Base-by-base conservation (phyloP, 1,140 invertebrate species). In the Cydia fagiglandana region DNA sequence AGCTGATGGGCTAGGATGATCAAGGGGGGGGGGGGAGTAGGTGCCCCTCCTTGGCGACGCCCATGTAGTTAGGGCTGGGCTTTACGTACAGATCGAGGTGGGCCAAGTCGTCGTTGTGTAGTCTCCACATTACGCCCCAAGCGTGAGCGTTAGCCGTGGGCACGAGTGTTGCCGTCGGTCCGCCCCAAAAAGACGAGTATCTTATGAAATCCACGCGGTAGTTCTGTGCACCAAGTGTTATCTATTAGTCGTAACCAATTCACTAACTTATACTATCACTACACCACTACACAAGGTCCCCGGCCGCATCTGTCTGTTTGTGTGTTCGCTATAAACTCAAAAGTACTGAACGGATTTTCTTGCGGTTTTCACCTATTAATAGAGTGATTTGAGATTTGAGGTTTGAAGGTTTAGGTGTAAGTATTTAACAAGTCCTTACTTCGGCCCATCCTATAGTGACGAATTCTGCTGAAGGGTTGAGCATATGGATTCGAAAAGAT, bases 61-160 rank as follows among this genome's bases (percentile, higher is more conserved):
- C 2, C 24, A 24, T 24, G 24, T 41, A 12, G 41, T 6, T 38
- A 34, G 0, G n/a, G 0, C n/a, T 47, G 45, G n/a, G 53, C 53
- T 28, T 53, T 41, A 80, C 87, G 86, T 83, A 88, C 91, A 83
- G 76, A 81, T 92, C 86, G 47, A 92, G 83, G 24, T 76, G 64
- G 41, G 66, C 50, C 64, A 83, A 75, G 64, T 89, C 78, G 61
- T 84, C 76, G 15, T 74, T 53, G 64, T 84, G 41, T 20, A 92
- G 6, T 34, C 81, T 80, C 89, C 89, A 91, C 56, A 92, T 83
- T 3, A 87, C 82, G 9, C 91, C 89, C 91, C 91, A 92, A 9
- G 87, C 82, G 50, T 91, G 91, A n/a, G 88, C 88, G 75, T 92
- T 92, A 15, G 91, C 91, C 10, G 91, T 92, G 17, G 91, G 82